These are phyloP conservation scores for Aldabrachelys gigantea DNA, from an alignment of 2,113 vertebrate genomes.

Conservation along the genomic window DNA sequence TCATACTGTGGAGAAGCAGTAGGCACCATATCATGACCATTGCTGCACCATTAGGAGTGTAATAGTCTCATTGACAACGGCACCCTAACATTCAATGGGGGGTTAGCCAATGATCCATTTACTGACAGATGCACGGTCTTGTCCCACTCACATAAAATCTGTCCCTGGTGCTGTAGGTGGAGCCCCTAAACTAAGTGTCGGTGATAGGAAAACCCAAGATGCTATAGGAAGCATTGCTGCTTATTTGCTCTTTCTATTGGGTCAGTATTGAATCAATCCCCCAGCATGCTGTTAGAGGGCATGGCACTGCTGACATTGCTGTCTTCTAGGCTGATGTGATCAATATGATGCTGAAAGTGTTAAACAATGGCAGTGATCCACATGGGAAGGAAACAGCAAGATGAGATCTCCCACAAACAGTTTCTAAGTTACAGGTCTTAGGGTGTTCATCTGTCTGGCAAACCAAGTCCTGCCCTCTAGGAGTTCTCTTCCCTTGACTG, in stretches of 20 bases:
- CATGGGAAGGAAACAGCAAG: neutral
- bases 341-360: neutral
- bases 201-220: neutral
- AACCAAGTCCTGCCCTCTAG: no score
- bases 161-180: neutral
- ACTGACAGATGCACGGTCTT: neutral
- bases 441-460: neutral
- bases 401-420: neutral
- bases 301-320: no score
- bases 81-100: neutral
- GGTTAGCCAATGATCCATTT: neutral
- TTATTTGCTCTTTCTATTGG: no score
- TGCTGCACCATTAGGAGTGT: no score
- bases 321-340: neutral
- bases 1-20: no score
- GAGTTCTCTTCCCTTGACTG: no score
- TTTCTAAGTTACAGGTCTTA: neutral
- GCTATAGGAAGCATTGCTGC: fast-evolving
- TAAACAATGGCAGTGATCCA: neutral
- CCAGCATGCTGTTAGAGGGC: no score
- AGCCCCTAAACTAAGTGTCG: neutral
- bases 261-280: no score
- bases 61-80: neutral
- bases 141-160: neutral
- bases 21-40: no score